A percentile compares a stretch with the other conserved stretches of the same genome.
These are phyloP conservation scores for Zootermopsis nevadensis DNA, from an alignment of 2,888 invertebrate species.

Conservation along the genomic window DNA sequence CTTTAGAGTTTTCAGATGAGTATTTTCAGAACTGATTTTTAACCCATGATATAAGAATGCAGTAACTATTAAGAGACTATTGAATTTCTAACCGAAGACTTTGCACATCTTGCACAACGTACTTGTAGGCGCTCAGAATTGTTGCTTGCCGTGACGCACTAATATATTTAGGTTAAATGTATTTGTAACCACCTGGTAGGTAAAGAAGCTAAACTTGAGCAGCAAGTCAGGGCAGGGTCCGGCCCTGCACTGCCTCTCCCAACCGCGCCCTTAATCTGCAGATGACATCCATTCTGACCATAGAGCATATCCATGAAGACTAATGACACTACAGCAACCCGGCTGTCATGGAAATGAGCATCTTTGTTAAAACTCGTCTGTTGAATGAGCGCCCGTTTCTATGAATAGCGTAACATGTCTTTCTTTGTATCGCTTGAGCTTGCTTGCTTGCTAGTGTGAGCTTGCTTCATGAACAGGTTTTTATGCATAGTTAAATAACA, in stretches of 20 bases:
- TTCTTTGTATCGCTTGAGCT: constrained; percentile 26
- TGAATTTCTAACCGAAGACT: no score
- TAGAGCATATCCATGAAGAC: constrained; percentile 16
- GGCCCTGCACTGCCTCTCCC: constrained; percentile 8
- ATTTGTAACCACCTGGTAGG: neutral
- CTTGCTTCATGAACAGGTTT: constrained; percentile 36
- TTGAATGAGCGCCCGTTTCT: constrained; percentile 20
- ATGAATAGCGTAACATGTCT: constrained; percentile 27
- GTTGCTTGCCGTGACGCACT: no score
- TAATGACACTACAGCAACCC: constrained; percentile 30
- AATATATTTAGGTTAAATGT: neutral
- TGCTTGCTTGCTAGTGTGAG: constrained; percentile 27
- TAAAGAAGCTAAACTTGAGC: constrained; percentile 24
- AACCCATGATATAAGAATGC: no score
- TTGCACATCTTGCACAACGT: no score
- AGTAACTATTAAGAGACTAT: no score
- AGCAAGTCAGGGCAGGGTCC: constrained; percentile 9
- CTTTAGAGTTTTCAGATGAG: no score
- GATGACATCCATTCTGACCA: constrained; percentile 34
- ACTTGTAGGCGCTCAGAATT: no score
- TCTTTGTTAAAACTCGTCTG: constrained; percentile 37
- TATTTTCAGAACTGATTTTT: no score
- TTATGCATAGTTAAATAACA: constrained; percentile 35
- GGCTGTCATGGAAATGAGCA: constrained; percentile 42
- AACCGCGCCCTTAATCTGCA: constrained; percentile 40